A percentile compares a stretch with the other conserved stretches of the same genome.
Evolutionary conservation across 2,113 vertebrate species (phyloP).

Genomic region (Amia ocellicauda): DNA sequence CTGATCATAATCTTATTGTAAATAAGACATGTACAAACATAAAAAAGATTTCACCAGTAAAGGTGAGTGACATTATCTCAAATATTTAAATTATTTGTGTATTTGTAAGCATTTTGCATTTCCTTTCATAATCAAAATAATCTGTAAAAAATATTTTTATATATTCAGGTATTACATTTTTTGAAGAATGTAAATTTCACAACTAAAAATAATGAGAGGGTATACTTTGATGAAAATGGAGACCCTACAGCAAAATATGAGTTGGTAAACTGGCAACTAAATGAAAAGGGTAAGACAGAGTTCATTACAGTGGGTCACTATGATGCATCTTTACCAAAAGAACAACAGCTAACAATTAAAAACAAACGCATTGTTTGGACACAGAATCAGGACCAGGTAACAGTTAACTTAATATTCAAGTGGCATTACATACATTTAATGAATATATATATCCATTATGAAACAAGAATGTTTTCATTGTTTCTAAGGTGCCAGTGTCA

Average conservation of each 20-base stretch:
- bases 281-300: constrained; percentile 27
- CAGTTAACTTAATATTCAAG: not conserved
- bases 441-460: not conserved
- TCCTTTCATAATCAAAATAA: not conserved
- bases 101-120: too few species aligned
- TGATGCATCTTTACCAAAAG: constrained; percentile 44
- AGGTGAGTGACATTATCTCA: too few species aligned
- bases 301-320: constrained; percentile 51
- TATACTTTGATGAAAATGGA: constrained; percentile 56
- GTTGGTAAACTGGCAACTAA: constrained; percentile 57
- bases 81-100: too few species aligned
- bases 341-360: constrained; percentile 42
- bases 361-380: constrained; percentile 47
- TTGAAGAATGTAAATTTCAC: constrained; percentile 47
- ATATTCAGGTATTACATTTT: constrained; percentile 41
- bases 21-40: too few species aligned
- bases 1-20: not conserved
- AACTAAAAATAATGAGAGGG: constrained; percentile 42
- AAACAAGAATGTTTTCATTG: not conserved
- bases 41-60: too few species aligned
- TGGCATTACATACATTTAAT: not conserved
- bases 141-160: not conserved
- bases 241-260: constrained; percentile 58
- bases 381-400: constrained; percentile 37
- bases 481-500: too few species aligned